Base-by-base conservation (phyloP, 2,888 invertebrate genomes). In the Serrognathus titanus region DNA sequence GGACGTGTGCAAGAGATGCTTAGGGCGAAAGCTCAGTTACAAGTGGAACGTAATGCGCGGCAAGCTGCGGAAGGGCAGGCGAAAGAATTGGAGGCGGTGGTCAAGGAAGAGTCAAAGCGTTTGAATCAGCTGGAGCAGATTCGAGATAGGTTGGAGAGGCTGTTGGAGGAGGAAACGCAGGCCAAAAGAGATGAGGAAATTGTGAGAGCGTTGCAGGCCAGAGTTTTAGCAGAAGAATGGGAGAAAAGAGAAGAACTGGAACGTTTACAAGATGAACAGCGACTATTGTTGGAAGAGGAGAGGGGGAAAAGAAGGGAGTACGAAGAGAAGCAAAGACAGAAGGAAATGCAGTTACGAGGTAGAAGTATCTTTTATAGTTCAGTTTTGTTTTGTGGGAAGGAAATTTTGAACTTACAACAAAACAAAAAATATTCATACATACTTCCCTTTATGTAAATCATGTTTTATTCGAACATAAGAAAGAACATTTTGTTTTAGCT, bases 161-260 rank as follows among this genome's bases (percentile, higher is more conserved):
- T 91, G 2, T 74, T 92, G 10, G 88, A 89, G 63, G 90, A 92
- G 74, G 93, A 92, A 73, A 89, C 89, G 0, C 91, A 91, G 74
- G 92, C 92, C 0, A 89, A 92, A 69, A 79, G 86, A 63, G 92
- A 92, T 64, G 93, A 92, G 75, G 92, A 92, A 81, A 90, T 92
- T 59, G 88, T 88, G 1, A 78, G 87, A 66, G 83, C 82, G 16
- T 73, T 87, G 55, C 88, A 88, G 75, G 87, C 87, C 1, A 80
- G 87, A 64, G 88, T 92, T 48, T 77, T 92, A 63, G 84, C 88
- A 49, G 92, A 92, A 78, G 92, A 92, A 79, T 91, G 90, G 89
- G 90, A 90, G 67, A 87, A 86, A 70, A 77, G 91, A 62, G 91
- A 91, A 71, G 89, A 92, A 73, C 73, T 92, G 62, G 92, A 92